Conservation (phyloP, 2,797 vertebrate species). For the Acipenser transmontanus region DNA sequence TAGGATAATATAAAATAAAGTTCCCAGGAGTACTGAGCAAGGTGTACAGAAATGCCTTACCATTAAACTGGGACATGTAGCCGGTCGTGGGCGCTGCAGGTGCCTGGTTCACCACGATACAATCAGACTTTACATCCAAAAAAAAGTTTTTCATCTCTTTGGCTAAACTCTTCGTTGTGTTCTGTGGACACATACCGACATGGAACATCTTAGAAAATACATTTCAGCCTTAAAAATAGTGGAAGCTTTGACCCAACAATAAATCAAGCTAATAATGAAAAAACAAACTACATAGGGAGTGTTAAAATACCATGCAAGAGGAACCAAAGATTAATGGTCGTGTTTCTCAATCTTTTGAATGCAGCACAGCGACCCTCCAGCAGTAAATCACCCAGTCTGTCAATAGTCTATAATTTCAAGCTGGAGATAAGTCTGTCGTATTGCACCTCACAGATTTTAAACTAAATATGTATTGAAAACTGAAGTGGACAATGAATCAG, state of each 20-base stretch:
- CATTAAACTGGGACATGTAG: not conserved
- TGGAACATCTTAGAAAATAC: conserved; percentile 28
- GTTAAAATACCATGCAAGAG: conserved; percentile 31
- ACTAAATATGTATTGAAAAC: conserved; percentile 1
- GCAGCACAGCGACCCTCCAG: conserved; percentile 20
- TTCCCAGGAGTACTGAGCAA: too few species aligned
- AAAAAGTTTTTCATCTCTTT: conserved; percentile 13
- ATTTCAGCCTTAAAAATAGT: conserved; percentile 21
- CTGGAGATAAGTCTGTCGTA: conserved; percentile 10
- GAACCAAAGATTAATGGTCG: conserved; percentile 32
- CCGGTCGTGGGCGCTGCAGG: not conserved
- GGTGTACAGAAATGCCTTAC: too few species aligned
- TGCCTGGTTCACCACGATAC: not conserved
- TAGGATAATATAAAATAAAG: too few species aligned
- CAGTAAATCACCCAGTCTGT: conserved; percentile 26
- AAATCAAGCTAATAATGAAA: conserved; percentile 33
- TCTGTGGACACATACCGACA: conserved; percentile 10
- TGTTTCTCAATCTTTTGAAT: conserved; percentile 17
- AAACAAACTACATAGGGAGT: conserved; percentile 29
- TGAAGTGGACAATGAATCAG: too few species aligned
- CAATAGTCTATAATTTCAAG: conserved; percentile 10
- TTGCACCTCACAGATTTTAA: conserved; percentile 9
- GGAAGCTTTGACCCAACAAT: conserved; percentile 19
- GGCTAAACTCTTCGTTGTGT: conserved; percentile 13
- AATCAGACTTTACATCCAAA: conserved; percentile 10